These are phyloP conservation scores for Morpho deidamia DNA, from an alignment of 2,888 invertebrate genomes.

Conservation along the genomic window DNA sequence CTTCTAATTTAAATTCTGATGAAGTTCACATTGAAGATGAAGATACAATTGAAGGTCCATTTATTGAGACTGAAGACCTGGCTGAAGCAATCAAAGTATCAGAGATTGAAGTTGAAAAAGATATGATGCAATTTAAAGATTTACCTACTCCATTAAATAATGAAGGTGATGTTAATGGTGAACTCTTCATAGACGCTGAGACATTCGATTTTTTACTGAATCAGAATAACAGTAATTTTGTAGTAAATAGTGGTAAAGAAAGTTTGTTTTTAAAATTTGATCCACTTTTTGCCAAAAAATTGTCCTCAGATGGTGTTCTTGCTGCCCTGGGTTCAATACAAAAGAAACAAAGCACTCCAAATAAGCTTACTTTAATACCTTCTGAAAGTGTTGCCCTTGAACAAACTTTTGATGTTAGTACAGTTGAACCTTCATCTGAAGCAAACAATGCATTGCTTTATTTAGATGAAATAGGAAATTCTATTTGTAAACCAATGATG, in stretches of 20 bases:
- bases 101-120: constrained; percentile 36
- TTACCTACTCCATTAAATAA: constrained; percentile 38
- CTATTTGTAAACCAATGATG: constrained; percentile 65
- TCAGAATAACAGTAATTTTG: constrained; percentile 55
- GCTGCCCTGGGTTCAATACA: constrained; percentile 49
- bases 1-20: constrained; percentile 24
- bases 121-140: constrained; percentile 51
- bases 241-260: constrained; percentile 65
- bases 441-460: constrained; percentile 29
- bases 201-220: constrained; percentile 66
- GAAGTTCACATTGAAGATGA: constrained; percentile 66
- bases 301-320: constrained; percentile 53
- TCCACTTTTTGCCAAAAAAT: constrained; percentile 61
- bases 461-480: constrained; percentile 39
- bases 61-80: constrained; percentile 53
- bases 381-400: no score
- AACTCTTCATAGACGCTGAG: constrained; percentile 69
- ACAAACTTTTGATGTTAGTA: no score
- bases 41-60: constrained; percentile 67
- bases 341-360: constrained; percentile 54
- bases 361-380: constrained; percentile 32
- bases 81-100: constrained; percentile 36
- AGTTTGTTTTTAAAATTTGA: constrained; percentile 70
- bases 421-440: constrained; percentile 31
- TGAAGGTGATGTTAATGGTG: constrained; percentile 46